Conservation (phyloP, 2,797 vertebrate species). For the Myripristis jacobus region DNA sequence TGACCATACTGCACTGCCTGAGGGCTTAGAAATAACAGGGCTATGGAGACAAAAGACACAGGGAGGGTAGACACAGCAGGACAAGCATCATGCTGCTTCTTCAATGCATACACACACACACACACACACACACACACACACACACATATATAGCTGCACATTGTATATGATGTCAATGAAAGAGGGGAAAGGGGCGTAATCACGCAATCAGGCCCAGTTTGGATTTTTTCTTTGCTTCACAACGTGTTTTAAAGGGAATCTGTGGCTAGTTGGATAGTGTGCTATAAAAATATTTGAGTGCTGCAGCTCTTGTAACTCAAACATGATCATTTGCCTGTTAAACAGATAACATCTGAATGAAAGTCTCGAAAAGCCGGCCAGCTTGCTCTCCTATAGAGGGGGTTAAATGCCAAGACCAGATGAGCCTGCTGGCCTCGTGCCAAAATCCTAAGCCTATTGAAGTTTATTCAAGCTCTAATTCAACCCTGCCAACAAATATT, state of each 20-base stretch:
- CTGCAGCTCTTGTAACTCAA: constrained; percentile 30
- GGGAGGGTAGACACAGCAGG: constrained; percentile 33
- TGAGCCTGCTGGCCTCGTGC: constrained; percentile 40
- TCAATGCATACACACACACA: constrained; percentile 12
- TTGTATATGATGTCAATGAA: no score
- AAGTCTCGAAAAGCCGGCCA: constrained; percentile 33
- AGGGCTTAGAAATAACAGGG: constrained; percentile 60
- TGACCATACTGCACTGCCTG: constrained; percentile 46
- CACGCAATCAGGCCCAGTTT: no score
- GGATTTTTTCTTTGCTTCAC: no score
- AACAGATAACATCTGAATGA: constrained; percentile 59
- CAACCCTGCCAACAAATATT: constrained; percentile 62
- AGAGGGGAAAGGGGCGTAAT: no score
- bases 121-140: neutral
- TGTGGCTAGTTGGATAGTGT: neutral
- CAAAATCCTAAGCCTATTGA: constrained; percentile 60
- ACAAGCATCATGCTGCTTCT: constrained; percentile 54
- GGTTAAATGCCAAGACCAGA: constrained; percentile 55
- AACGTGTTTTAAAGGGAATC: constrained; percentile 4
- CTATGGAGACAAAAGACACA: constrained; percentile 42
- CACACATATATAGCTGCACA: constrained; percentile 1
- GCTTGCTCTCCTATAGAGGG: constrained; percentile 47
- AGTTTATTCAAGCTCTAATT: constrained; percentile 66
- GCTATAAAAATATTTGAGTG: neutral
- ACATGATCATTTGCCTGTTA: constrained; percentile 31